These are phyloP conservation scores for Probosciger aterrimus DNA, from an alignment of 2,113 vertebrate genomes.

Conservation along the genomic window DNA sequence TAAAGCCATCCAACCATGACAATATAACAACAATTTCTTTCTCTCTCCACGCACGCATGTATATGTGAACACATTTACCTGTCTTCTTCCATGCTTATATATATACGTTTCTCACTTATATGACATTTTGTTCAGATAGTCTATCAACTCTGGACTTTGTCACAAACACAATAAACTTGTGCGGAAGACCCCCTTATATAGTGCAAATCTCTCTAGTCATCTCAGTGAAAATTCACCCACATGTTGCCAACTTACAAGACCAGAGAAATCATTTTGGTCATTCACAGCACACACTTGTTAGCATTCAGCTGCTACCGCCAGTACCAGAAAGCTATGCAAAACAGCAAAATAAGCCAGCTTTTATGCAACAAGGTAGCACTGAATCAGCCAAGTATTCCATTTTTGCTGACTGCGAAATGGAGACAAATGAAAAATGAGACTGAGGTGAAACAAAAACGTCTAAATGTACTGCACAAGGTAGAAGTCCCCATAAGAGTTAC, in stretches of 20 bases:
- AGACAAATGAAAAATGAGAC: neutral
- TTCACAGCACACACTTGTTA: neutral
- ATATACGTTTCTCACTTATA: neutral
- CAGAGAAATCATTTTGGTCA: neutral
- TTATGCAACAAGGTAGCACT: neutral
- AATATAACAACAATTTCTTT: neutral
- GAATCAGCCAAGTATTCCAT: neutral
- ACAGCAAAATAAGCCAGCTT: neutral
- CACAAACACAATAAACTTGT: neutral
- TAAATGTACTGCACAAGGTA: neutral
- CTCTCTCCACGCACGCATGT: accelerated
- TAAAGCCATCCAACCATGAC: neutral
- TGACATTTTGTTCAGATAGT: neutral
- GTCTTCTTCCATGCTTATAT: neutral
- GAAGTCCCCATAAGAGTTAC: neutral
- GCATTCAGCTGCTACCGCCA: neutral
- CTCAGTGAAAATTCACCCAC: neutral
- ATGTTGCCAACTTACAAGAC: neutral
- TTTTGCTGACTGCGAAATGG: neutral
- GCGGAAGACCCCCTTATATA: neutral
- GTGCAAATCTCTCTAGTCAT: neutral
- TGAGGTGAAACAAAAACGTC: neutral
- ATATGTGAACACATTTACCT: neutral
- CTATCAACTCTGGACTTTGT: neutral
- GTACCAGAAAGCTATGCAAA: neutral